Conservation (phyloP, 1,140 invertebrate species). For the Euura lappo region DNA sequence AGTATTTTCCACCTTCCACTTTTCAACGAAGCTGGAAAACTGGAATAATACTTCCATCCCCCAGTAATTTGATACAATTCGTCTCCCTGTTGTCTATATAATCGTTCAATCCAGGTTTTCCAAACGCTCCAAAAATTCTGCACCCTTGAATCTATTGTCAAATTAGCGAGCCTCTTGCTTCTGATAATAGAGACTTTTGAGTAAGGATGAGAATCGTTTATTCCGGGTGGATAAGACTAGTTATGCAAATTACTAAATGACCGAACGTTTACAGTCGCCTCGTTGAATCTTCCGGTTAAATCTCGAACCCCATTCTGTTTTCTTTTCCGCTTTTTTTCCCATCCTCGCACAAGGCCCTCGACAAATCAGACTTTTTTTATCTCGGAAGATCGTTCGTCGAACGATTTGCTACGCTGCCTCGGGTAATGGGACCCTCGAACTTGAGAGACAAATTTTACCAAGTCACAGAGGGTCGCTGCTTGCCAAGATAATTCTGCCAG, state of each 20-base stretch:
- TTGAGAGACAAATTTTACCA: background rate
- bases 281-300: background rate
- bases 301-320: background rate
- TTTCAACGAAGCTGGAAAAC: no score
- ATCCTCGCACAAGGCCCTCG: background rate
- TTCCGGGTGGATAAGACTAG: no score
- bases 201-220: no score
- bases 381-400: background rate
- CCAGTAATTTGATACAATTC: no score
- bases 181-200: no score
- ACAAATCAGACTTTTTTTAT: slow-evolving; percentile 8
- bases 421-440: background rate
- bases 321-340: background rate
- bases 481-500: background rate
- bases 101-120: no score
- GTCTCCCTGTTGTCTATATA: no score
- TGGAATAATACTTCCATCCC: no score
- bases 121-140: no score
- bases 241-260: background rate
- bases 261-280: background rate
- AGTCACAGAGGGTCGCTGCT: background rate
- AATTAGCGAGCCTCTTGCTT: no score
- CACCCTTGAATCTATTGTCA: no score
- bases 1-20: no score
- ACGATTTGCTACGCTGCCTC: background rate